Percentiles rank a stretch among this genome's conserved stretches.
Evolutionary conservation across 1,140 invertebrate genomes (phyloP).

Genomic region (Ceratina calcarata): DNA sequence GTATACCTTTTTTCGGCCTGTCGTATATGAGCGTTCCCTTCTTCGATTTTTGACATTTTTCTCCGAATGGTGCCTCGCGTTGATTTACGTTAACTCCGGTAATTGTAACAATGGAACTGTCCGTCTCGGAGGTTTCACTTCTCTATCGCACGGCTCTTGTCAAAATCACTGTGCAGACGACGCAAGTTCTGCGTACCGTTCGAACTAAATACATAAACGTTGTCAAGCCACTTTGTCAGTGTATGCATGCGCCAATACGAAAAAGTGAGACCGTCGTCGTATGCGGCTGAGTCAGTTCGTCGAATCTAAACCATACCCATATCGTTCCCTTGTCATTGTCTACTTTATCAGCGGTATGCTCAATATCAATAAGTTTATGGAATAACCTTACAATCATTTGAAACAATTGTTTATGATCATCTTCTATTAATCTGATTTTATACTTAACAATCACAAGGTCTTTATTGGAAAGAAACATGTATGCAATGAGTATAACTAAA

Average conservation of each 20-base stretch:
- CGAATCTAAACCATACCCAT: not conserved
- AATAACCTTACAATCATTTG: not conserved
- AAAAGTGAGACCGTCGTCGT: not conserved
- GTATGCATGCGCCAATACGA: not conserved
- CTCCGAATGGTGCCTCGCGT: conserved; percentile 59
- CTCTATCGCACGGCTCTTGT: not conserved
- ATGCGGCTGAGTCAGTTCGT: not conserved
- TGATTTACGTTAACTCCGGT: not conserved
- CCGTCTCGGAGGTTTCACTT: not conserved
- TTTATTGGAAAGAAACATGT: no score
- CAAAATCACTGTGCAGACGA: conserved; percentile 43
- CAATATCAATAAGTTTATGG: not conserved
- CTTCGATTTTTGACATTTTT: conserved; percentile 84
- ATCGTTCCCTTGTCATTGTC: conserved; percentile 1
- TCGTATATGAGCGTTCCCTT: conserved; percentile 86
- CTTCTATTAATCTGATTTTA: no score
- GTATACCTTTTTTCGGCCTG: conserved; percentile 88
- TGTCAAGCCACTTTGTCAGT: conserved; percentile 22
- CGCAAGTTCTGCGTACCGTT: conserved; percentile 16
- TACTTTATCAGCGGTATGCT: not conserved
- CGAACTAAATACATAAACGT: conserved; percentile 5
- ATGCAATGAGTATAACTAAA: no score
- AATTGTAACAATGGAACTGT: not conserved
- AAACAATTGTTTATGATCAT: not conserved
- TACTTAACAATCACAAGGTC: no score